Conservation (phyloP, 2,888 invertebrate genomes). For the Oxystoma pomonae region DNA sequence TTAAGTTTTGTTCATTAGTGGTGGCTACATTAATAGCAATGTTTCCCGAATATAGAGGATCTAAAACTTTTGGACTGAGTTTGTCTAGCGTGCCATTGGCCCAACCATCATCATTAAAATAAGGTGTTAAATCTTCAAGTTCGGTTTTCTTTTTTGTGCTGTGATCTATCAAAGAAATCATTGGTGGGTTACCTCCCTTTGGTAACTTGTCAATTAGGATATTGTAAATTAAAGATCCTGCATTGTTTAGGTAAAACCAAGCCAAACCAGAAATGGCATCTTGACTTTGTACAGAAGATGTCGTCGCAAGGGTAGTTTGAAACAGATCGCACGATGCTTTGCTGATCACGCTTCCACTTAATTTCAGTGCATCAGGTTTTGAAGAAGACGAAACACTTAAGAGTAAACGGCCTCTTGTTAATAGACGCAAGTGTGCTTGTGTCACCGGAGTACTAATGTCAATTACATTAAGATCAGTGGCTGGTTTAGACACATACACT, state of each 20-base stretch:
- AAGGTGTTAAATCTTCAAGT: conserved; percentile 67
- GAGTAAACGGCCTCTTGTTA: conserved; percentile 72
- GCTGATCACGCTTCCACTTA: conserved; percentile 68
- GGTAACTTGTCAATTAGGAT: conserved; percentile 66
- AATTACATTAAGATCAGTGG: conserved; percentile 70
- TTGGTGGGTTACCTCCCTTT: conserved; percentile 50
- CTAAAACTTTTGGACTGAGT: conserved; percentile 75
- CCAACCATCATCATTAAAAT: conserved; percentile 52
- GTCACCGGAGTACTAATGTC: conserved; percentile 77
- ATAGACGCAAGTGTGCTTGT: conserved; percentile 67
- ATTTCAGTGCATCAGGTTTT: conserved; percentile 58
- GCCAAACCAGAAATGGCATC: conserved; percentile 62
- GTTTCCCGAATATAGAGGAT: conserved; percentile 78
- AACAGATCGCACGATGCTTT: conserved; percentile 77
- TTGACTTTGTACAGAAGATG: conserved; percentile 33
- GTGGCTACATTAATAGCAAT: conserved; percentile 72
- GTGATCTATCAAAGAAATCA: conserved; percentile 69
- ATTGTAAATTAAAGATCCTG: conserved; percentile 74
- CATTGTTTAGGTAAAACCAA: conserved; percentile 73
- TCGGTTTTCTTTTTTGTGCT: conserved; percentile 60
- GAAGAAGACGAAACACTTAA: conserved; percentile 67
- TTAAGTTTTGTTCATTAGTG: conserved; percentile 51
- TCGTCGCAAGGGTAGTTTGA: conserved; percentile 63
- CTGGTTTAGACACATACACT: conserved; percentile 67
- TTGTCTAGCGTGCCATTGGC: conserved; percentile 73